Percentiles rank a stretch among this genome's conserved stretches.
These are phyloP conservation scores for Andrena bucephala DNA, from an alignment of 2,888 invertebrate species.

Conservation along the genomic window DNA sequence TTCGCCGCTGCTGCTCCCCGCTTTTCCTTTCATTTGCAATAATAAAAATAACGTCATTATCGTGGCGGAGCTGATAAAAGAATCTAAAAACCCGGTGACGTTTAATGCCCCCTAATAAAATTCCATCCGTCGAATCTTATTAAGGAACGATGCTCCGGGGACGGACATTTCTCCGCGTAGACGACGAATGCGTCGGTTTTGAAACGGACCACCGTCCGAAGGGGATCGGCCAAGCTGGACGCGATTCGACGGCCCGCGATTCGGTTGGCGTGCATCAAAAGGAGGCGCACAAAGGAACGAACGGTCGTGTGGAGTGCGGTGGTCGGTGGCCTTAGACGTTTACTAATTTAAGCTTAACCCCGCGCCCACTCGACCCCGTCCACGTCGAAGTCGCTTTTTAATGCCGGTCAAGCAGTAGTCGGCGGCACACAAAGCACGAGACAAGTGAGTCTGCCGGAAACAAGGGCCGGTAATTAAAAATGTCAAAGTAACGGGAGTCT, in stretches of 20 bases:
- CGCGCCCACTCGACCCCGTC: slow-evolving; percentile 38
- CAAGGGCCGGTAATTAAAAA: slow-evolving; percentile 74
- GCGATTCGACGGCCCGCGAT: background rate
- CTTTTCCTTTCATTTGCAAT: slow-evolving; percentile 70
- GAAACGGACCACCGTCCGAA: background rate
- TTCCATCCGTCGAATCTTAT: slow-evolving; percentile 34
- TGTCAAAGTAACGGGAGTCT: slow-evolving; percentile 70
- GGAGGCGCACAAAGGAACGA: slow-evolving; percentile 16
- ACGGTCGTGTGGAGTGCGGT: slow-evolving; percentile 42
- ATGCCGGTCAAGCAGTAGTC: slow-evolving; percentile 70
- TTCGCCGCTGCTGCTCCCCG: slow-evolving; percentile 46
- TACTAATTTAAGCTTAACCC: slow-evolving; percentile 65
- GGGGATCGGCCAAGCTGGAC: background rate
- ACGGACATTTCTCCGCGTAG: slow-evolving; percentile 6
- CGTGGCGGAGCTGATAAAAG: slow-evolving; percentile 38
- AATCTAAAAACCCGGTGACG: slow-evolving; percentile 43
- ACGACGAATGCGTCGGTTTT: background rate
- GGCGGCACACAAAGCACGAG: slow-evolving; percentile 66
- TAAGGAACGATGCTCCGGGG: slow-evolving; percentile 19
- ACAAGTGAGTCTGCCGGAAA: slow-evolving; percentile 67
- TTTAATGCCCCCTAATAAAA: slow-evolving; percentile 55
- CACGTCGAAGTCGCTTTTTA: slow-evolving; percentile 63
- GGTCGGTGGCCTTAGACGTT: slow-evolving; percentile 56
- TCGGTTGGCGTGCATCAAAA: slow-evolving; percentile 29
- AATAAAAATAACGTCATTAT: slow-evolving; percentile 67